These are phyloP conservation scores for Andrena dorsata DNA, from an alignment of 2,888 invertebrate species.

Conservation along the genomic window DNA sequence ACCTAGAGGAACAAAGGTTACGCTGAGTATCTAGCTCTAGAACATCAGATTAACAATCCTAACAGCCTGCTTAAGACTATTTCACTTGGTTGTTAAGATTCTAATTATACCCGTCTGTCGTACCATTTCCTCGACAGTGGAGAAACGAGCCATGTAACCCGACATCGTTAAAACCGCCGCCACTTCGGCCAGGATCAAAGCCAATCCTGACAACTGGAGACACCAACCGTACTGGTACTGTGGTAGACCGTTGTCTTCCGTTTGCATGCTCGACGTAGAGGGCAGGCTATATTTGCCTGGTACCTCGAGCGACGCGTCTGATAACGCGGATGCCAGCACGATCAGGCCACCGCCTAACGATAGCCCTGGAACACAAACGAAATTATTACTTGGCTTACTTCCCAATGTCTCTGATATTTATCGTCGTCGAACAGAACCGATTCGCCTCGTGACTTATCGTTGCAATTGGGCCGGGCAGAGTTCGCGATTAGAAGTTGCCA, in stretches of 20 bases:
- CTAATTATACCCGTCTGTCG: background rate
- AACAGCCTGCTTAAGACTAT: no score
- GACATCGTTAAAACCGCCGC: slow-evolving; percentile 87
- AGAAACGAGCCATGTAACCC: slow-evolving; percentile 87
- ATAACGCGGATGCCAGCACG: slow-evolving; percentile 87
- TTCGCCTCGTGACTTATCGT: slow-evolving; percentile 33
- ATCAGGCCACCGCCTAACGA: slow-evolving; percentile 88
- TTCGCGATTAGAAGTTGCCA: slow-evolving; percentile 4
- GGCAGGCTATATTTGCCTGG: slow-evolving; percentile 80
- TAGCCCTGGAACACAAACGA: slow-evolving; percentile 85
- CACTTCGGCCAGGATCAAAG: slow-evolving; percentile 87
- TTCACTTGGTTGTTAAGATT: no score
- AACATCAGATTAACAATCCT: no score
- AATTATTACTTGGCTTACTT: slow-evolving; percentile 55
- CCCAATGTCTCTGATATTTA: slow-evolving; percentile 49
- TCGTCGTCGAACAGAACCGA: slow-evolving; percentile 21
- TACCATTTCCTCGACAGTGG: slow-evolving; percentile 88
- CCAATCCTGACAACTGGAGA: slow-evolving; percentile 87
- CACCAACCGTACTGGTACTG: slow-evolving; percentile 88
- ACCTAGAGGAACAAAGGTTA: slow-evolving; percentile 82
- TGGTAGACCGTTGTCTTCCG: slow-evolving; percentile 82
- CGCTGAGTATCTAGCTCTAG: slow-evolving; percentile 10
- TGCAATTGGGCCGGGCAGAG: background rate
- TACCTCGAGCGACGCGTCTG: slow-evolving; percentile 87
- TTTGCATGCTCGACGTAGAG: slow-evolving; percentile 75